A percentile compares a stretch with the other conserved stretches of the same genome.
Conservation (phyloP, 2,797 vertebrate species). For the Acanthiza pusilla region DNA sequence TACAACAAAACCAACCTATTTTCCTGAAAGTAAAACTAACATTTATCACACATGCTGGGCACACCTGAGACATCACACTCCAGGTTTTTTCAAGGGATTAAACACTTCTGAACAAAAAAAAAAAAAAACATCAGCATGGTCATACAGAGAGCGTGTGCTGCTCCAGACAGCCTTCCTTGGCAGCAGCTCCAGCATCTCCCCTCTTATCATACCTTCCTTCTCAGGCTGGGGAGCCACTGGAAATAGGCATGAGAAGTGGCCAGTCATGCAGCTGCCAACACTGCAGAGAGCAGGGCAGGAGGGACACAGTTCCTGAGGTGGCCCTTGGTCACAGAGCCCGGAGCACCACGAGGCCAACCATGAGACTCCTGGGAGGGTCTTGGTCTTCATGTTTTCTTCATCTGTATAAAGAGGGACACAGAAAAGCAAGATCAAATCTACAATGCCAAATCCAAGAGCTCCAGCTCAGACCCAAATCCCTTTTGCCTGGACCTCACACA, state of each 20-base stretch:
- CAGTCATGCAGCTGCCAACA: constrained; percentile 63
- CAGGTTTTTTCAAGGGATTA: neutral
- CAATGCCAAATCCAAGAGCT: neutral
- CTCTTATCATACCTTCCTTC: neutral
- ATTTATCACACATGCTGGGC: neutral
- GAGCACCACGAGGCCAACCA: neutral
- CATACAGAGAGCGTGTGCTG: neutral
- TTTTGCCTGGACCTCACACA: neutral
- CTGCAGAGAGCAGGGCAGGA: constrained; percentile 46
- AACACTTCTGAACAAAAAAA: neutral
- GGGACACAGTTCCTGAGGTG: constrained; percentile 57
- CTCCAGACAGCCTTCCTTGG: neutral
- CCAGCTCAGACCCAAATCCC: neutral
- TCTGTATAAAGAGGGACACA: constrained; percentile 48
- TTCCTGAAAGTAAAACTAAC: constrained; percentile 11
- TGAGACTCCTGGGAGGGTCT: neutral
- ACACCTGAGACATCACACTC: neutral
- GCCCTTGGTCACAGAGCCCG: neutral
- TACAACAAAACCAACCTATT: neutral
- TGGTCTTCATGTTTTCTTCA: constrained; percentile 29
- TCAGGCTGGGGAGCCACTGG: constrained; percentile 52
- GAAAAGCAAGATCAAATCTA: neutral
- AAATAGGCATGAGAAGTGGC: constrained; percentile 53
- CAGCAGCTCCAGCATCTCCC: neutral
- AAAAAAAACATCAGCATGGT: accelerated